These are phyloP conservation scores for Melanogrammus aeglefinus DNA, from an alignment of 2,797 vertebrate species.

Conservation along the genomic window DNA sequence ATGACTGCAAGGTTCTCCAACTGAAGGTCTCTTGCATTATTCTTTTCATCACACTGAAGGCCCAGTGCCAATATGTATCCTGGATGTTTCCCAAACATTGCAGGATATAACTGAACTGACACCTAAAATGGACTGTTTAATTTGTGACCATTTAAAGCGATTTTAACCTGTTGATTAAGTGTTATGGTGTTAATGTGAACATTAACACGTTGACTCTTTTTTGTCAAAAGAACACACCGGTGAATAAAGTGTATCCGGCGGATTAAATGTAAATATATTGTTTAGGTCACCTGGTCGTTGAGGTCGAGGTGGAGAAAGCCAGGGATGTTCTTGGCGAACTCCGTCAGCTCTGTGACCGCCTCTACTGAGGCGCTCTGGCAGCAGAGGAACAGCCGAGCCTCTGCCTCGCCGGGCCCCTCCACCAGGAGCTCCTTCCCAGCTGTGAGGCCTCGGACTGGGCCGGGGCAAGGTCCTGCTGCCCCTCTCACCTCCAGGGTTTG, in stretches of 20 bases:
- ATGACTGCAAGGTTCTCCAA: no score
- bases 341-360: conserved; percentile 90
- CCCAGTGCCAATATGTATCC: no score
- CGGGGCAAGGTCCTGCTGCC: conserved; percentile 51
- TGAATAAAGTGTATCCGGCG: no score
- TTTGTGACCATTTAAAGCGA: no score
- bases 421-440: conserved; percentile 4
- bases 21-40: no score
- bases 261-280: not conserved
- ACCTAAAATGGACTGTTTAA: no score
- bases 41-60: no score
- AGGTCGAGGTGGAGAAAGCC: conserved; percentile 87
- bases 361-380: conserved; percentile 92
- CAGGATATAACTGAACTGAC: no score
- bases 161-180: not conserved
- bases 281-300: conserved; percentile 81
- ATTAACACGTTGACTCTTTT: no score
- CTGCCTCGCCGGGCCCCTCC: conserved; percentile 73
- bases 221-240: not conserved
- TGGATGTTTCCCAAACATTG: no score
- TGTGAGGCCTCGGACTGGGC: conserved; percentile 5
- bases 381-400: conserved; percentile 88
- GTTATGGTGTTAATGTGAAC: no score
- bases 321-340: conserved; percentile 93
- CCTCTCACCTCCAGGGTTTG: conserved; percentile 80